Base-by-base conservation (phyloP, 2,797 vertebrate genomes). In the Pangasius djambal region DNA sequence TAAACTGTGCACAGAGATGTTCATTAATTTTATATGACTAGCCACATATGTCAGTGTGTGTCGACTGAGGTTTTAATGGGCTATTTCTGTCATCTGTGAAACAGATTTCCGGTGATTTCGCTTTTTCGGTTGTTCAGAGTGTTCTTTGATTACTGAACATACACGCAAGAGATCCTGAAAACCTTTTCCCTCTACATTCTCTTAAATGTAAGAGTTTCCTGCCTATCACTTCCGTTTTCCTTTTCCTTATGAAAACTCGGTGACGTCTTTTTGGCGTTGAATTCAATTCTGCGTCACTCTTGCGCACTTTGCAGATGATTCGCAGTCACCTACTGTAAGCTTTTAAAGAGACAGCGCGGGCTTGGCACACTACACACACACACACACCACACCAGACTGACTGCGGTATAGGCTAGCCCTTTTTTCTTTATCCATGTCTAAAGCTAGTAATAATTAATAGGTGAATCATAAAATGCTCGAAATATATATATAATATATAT, bases 241-340 rank as follows among this genome's bases (percentile, higher is more conserved):
- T 78, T 84, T 89, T 91, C 89, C 20, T 85, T 63, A 84, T 89
- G 91, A 91, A 87, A 90, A 86, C 90, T 91, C 92, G 90, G 94
- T 96, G 96, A 96, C 95, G 96, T 92, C 83, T 94, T 89, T 91
- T 93, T 89, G 86, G 88, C 90, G 86, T 88, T 96, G 95, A 96
- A 94, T 95, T 96, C 95, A 94, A 91, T 89, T 92, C 92, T 95
- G 96, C 96, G 96, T 97, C 96, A 96, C 91, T 95, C 95, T 95
- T 96, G 96, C 96, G 96, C 96, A 97, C 95, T 94, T 95, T 96
- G 96, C 95, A 93, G 96, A 96, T 94, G 94, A 95, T 94, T 92
- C 94, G 95, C 95, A 95, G 93, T 95, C 94, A 94, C 94, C 95
- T 94, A 95, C 95, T 94, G 93, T 94, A 95, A 95, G 94, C 94